These are phyloP conservation scores for Pseudachorutes palmiensis DNA, from an alignment of 1,140 invertebrate species.

Conservation along the genomic window DNA sequence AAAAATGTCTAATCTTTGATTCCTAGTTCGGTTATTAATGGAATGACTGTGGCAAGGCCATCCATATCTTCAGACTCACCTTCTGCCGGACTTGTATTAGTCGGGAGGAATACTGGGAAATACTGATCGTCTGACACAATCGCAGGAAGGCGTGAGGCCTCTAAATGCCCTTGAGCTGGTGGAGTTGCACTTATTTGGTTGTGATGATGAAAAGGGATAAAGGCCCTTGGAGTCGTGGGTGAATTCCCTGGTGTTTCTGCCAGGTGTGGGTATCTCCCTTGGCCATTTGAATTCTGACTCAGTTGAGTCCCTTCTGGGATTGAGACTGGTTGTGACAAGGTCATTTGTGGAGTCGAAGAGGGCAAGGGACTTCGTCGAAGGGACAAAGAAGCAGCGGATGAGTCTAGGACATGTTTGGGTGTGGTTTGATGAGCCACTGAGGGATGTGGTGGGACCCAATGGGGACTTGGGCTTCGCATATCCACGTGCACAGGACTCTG, in stretches of 20 bases:
- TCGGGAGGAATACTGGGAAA: slow-evolving; percentile 15
- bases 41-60: slow-evolving; percentile 32
- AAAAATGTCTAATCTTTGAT: slow-evolving; percentile 35
- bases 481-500: slow-evolving; percentile 24
- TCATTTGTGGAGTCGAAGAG: neutral
- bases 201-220: too few relatives aligned
- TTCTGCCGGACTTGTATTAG: neutral
- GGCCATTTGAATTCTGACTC: too few relatives aligned
- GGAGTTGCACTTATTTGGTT: too few relatives aligned
- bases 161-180: too few relatives aligned
- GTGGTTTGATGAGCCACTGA: slow-evolving; percentile 12
- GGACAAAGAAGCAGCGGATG: slow-evolving; percentile 9
- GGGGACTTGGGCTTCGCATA: slow-evolving; percentile 13
- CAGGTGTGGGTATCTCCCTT: too few relatives aligned
- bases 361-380: neutral
- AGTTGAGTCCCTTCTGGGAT: slow-evolving; percentile 1
- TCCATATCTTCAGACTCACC: slow-evolving; percentile 18
- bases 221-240: too few relatives aligned
- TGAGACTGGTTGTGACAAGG: neutral
- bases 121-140: slow-evolving; percentile 13
- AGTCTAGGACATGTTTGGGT: slow-evolving; percentile 19
- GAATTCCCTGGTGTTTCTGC: too few relatives aligned
- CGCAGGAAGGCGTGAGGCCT: neutral
- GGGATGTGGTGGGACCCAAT: slow-evolving; percentile 15
- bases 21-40: slow-evolving; percentile 36